Conservation (phyloP, 2,888 invertebrate species). For the Tetragnatha montana region DNA sequence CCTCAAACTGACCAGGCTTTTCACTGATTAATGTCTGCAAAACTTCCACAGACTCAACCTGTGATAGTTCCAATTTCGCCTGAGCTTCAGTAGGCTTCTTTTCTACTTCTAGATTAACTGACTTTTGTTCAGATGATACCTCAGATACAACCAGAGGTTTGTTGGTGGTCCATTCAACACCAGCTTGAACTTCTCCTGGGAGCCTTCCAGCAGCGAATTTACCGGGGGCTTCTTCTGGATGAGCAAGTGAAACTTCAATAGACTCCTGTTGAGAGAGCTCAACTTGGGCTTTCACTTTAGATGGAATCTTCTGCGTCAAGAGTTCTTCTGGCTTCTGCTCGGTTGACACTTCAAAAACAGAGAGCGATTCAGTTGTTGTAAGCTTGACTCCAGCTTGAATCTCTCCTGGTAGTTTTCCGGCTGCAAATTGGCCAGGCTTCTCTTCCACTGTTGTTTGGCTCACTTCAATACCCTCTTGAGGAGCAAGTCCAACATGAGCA, state of each 20-base stretch:
- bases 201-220: conserved; percentile 68
- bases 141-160: conserved; percentile 64
- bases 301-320: conserved; percentile 44
- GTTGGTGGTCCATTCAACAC: conserved; percentile 62
- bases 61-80: conserved; percentile 55
- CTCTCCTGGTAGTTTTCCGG: conserved; percentile 69
- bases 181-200: conserved; percentile 69
- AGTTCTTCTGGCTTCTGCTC: conserved; percentile 58
- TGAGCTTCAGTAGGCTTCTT: conserved; percentile 52
- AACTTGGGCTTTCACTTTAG: conserved; percentile 57
- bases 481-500: conserved; percentile 55
- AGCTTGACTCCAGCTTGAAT: conserved; percentile 65
- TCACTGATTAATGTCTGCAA: conserved; percentile 63
- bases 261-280: conserved; percentile 61
- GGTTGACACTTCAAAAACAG: conserved; percentile 64
- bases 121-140: conserved; percentile 53
- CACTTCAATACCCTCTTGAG: conserved; percentile 57
- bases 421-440: conserved; percentile 63
- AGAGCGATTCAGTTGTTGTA: conserved; percentile 63
- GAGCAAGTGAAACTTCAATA: conserved; percentile 55
- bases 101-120: conserved; percentile 49
- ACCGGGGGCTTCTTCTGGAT: conserved; percentile 66
- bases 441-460: conserved; percentile 66
- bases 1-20: conserved; percentile 61
- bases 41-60: conserved; percentile 58